phyloP scores from a whole-genome alignment of 2,797 vertebrate genomes.

The Xiphophorus birchmanni region DNA sequence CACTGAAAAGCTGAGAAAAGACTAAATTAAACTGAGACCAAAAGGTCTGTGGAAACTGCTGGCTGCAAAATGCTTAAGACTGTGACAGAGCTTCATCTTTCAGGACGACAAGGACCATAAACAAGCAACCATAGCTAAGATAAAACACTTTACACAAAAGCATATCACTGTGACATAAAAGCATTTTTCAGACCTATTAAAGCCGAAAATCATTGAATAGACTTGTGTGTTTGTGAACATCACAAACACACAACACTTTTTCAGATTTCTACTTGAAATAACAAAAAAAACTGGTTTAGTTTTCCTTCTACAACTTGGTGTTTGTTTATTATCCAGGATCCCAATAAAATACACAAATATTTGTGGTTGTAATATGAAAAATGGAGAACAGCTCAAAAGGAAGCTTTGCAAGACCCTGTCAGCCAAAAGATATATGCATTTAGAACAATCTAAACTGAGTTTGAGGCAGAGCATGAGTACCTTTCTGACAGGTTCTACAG shows the following conservation, averaged over 20 bases:
- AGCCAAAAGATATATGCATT: neutral
- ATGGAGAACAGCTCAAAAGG: neutral
- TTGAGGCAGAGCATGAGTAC: constrained; percentile 35
- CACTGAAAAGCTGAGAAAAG: neutral
- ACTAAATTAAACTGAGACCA: neutral
- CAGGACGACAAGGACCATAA: neutral
- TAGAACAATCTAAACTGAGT: neutral
- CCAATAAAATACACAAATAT: neutral
- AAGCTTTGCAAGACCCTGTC: neutral
- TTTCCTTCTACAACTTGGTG: neutral
- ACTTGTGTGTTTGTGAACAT: neutral
- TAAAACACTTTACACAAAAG: neutral
- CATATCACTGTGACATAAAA: neutral
- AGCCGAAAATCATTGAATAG: neutral
- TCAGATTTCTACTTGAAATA: neutral
- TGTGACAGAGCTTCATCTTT: neutral
- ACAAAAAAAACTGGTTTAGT: neutral
- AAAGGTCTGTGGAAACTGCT: neutral
- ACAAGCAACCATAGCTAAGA: neutral
- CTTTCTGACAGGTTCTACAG: constrained; percentile 89
- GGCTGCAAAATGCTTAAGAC: neutral
- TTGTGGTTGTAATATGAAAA: neutral
- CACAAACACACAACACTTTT: neutral
- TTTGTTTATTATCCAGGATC: neutral
- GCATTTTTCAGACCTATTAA: neutral